Conservation (phyloP, 2,888 invertebrate genomes). For the Hemistola chrysoprasaria region DNA sequence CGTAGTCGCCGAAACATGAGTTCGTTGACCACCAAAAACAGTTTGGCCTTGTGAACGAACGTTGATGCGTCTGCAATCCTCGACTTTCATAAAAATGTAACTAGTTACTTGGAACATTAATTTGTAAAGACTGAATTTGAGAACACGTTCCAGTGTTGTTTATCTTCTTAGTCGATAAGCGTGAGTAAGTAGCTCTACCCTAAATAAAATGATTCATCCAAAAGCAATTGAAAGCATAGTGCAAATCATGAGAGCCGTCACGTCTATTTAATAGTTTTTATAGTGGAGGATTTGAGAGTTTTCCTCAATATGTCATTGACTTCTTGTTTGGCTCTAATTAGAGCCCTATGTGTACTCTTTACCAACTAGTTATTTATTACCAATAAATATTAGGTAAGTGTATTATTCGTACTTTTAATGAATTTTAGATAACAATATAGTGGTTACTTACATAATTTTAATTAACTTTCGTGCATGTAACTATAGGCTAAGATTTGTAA, state of each 20-base stretch:
- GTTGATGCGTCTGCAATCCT: conserved; percentile 44
- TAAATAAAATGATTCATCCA: conserved; percentile 22
- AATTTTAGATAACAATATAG: too few species aligned
- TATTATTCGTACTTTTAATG: too few species aligned
- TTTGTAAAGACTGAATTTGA: conserved; percentile 7
- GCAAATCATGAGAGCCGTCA: conserved; percentile 53
- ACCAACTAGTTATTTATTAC: conserved; percentile 1
- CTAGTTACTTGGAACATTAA: conserved; percentile 16
- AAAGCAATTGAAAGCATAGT: conserved; percentile 30
- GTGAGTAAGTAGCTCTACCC: conserved; percentile 15
- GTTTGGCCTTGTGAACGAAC: conserved; percentile 66
- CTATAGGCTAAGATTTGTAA: too few species aligned
- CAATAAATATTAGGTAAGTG: background rate
- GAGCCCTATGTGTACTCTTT: conserved; percentile 28
- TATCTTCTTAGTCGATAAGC: conserved; percentile 14
- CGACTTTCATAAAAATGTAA: conserved; percentile 26
- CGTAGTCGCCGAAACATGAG: conserved; percentile 50
- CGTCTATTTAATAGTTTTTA: conserved; percentile 58
- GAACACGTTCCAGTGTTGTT: conserved; percentile 1
- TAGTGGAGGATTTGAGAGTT: conserved; percentile 45
- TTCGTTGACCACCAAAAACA: conserved; percentile 60
- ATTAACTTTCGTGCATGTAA: too few species aligned
- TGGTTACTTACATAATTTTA: too few species aligned
- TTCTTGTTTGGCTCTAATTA: conserved; percentile 35
- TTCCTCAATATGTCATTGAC: conserved; percentile 73